Evolutionary conservation across 2,888 invertebrate species (phyloP), one percentile per base, ranked within the genome.

Genomic region (Salticus scenicus): DNA sequence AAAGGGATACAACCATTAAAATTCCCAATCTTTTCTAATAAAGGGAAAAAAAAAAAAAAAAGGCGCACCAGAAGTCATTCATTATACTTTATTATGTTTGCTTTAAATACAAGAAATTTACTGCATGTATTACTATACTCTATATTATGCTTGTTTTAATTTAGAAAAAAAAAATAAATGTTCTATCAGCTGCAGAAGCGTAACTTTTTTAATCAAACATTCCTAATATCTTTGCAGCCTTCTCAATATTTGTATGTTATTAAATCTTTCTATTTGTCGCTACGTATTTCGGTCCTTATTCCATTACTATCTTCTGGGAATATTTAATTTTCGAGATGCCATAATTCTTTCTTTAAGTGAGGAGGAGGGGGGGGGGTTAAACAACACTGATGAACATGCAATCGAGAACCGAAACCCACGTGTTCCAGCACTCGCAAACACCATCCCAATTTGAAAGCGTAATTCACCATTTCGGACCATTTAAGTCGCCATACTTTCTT

Each of bases 381-480:
- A 37, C 37, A 31, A 67, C 33, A 67, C 66, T 20, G 66, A 67
- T 67, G 66, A 67, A 67, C 20, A 57, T 57, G 57, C 57, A 24
- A 57, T 67, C 20, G 66, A 67, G 66, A 67, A 67, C 33, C 66
- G 66, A 31, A 67, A 67, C 66, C 57, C 57, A 57, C 57, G 57
- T 57, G 57, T 57, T 24, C 57, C 47, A 2, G 17, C 47, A 17
- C 47, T 2, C 47, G 57, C 57, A 57, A 47, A 64, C 64, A 64
- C 28, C 28, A 30, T 27, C 20, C 17, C 20, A 67, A n/a, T 33
- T 17, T 33, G 33, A 0, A 33, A 51, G 73, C 37, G 63, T 42
- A 47, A 73, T 80, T 69, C 69, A 72, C 47, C 64, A 67, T 67
- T 57, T 78, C 37, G 24, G 72, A 47, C 66, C 66, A 31, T 82